Evolutionary conservation across 2,888 invertebrate genomes (phyloP), one percentile per base, ranked within the genome.

Genomic region (Thereva nobilitata): DNA sequence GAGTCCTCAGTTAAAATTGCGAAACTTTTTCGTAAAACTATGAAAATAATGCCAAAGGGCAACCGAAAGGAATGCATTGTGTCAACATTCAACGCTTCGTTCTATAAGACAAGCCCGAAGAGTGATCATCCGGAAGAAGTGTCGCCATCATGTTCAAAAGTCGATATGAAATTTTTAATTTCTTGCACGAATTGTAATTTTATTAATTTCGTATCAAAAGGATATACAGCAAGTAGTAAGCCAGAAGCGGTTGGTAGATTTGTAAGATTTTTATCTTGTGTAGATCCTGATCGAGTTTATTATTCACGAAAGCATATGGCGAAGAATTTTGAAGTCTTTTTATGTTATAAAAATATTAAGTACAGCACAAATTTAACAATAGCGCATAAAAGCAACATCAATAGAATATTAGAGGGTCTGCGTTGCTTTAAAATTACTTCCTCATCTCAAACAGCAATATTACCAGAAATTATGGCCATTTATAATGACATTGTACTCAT

Each of bases 101-200:
- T 59, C 34, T 37, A 38, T 4, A 59, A 59, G 34, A 35, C 57
- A 1, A 59, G 47, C 41, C 47, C 45, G 6, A 23, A 47, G 37
- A 59, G 47, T 59, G 57, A 59, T 6, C 57, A 59, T 9, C 57
- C 57, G 7, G 57, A 59, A 59, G 57, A 59, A 9, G 10, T 59
- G 4, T 59, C 45, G n/a, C 45, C 45, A 37, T 37, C 45, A 6
- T 47, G 57, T 12, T 12, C 12, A 10, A n/a, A 37, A 7, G 12
- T 59, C 10, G 57, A 59, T 44, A 37, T 59, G 7, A 12, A 47
- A 45, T 59, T 47, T 45, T 4, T 59, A 5, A 37, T 59, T 5
- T 59, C 57, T 5, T 59, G 47, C 12, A 59, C 57, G 6, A 35
- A 59, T 47, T 35, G 35, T 9, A 47, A 47, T 5, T 47, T 59